phyloP scores from a whole-genome alignment of 2,113 vertebrate genomes.

The Salvelinus namaycush region DNA sequence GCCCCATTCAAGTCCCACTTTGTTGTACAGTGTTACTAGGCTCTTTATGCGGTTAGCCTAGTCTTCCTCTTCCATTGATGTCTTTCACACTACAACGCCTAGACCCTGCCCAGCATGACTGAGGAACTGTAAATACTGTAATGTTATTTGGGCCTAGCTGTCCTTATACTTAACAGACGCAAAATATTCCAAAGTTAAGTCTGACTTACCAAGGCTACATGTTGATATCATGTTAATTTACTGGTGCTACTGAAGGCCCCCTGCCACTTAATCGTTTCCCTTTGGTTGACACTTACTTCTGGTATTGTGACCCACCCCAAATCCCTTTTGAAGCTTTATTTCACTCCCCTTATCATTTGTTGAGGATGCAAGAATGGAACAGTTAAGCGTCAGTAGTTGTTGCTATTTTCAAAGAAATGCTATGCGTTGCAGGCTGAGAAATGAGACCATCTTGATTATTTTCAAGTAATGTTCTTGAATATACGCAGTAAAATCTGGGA shows the following conservation, averaged over 20 bases:
- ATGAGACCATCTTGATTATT: conserved; percentile 71
- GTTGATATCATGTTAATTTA: conserved; percentile 35
- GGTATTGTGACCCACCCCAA: conserved; percentile 19
- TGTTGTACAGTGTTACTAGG: neutral
- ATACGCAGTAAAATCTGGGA: conserved; percentile 44
- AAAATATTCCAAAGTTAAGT: neutral
- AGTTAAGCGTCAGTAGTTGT: conserved; percentile 51
- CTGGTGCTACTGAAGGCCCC: conserved; percentile 56
- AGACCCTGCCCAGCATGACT: neutral
- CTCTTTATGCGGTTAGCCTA: neutral
- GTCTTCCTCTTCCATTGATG: neutral
- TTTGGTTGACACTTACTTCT: conserved; percentile 36
- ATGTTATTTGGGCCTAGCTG: conserved; percentile 29
- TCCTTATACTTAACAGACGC: conserved; percentile 10
- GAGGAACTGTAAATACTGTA: neutral
- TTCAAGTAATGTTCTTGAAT: conserved; percentile 25
- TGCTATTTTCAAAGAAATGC: conserved; percentile 60
- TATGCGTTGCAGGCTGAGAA: conserved; percentile 76
- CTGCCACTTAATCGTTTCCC: neutral
- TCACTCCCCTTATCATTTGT: conserved; percentile 40
- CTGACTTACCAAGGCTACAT: conserved; percentile 24
- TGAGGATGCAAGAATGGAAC: conserved; percentile 80
- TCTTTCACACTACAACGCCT: neutral
- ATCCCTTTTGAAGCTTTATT: conserved; percentile 24
- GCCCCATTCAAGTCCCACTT: neutral